Conservation (phyloP, 2,888 invertebrate genomes). For the Holacanthella duospinosa region DNA sequence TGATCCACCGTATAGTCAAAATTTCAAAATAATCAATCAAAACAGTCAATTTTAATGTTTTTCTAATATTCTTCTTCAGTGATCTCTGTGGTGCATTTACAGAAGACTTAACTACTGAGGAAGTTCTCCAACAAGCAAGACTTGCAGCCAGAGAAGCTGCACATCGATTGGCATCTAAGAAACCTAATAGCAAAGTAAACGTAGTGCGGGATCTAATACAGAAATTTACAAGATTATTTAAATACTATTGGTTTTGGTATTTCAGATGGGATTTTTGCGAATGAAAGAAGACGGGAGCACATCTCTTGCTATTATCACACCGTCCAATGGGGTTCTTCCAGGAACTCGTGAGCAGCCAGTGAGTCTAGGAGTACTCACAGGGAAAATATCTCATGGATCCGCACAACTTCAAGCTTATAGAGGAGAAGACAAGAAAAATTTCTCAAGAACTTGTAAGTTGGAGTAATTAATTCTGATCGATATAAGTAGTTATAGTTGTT, state of each 20-base stretch:
- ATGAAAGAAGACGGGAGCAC: slow-evolving; percentile 81
- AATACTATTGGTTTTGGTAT: slow-evolving; percentile 7
- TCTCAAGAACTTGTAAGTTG: neutral
- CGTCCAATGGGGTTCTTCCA: slow-evolving; percentile 58
- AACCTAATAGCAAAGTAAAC: slow-evolving; percentile 45
- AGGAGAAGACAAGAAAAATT: neutral
- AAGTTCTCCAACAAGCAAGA: slow-evolving; percentile 62
- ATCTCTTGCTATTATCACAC: slow-evolving; percentile 70
- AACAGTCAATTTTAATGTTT: no score
- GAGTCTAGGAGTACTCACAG: slow-evolving; percentile 68
- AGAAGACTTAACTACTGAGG: slow-evolving; percentile 63
- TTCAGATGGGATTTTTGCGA: slow-evolving; percentile 69
- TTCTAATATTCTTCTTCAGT: no score
- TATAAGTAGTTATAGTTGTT: neutral
- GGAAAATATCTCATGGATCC: slow-evolving; percentile 69
- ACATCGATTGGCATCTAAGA: slow-evolving; percentile 50
- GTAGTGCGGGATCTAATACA: neutral
- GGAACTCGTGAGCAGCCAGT: slow-evolving; percentile 66
- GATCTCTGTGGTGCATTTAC: slow-evolving; percentile 63
- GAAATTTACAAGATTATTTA: neutral
- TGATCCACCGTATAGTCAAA: slow-evolving; percentile 33
- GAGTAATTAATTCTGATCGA: neutral
- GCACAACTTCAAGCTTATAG: slow-evolving; percentile 52
- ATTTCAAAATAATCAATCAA: neutral
- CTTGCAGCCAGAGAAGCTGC: slow-evolving; percentile 60